Evolutionary conservation across 2,797 vertebrate species (phyloP), one percentile per base, ranked within the genome.

Genomic region (Parambassis ranga): DNA sequence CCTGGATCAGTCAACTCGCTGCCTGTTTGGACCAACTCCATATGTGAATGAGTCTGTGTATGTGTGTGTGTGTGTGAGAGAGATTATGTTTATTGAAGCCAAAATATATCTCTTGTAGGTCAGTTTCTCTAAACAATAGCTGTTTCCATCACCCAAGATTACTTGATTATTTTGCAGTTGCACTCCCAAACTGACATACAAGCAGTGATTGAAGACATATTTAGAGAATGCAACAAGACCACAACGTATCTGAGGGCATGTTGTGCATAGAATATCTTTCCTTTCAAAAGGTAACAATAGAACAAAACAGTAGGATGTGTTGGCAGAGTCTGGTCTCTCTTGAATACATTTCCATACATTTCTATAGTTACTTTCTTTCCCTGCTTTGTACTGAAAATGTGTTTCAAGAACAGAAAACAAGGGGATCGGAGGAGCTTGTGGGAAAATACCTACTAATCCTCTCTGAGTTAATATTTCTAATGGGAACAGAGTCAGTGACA

Each of bases 1-100:
- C 78, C 79, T 75, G 84, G 84, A 90, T 92, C 88, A 88, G 79
- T 91, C 87, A 88, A 35, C 49, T 61, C 49, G 18, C 64, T 85
- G 83, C 77, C 49, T 91, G 85, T 90, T 89, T 91, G 90, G 84
- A 86, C 60, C 74, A 74, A 64, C 50, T 66, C 79, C 83, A 71
- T 74, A 58, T 91, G 72, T 70, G 59, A 64, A 37, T 31, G 68
- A 11, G 55, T 48, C 47, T 61, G 26, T 71, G 16, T 61, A 44
- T 38, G 16, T 49, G 39, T 46, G 35, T 58, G 62, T 11, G 27
- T 50, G 30, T 41, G 36, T 49, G 51, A 53, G 26, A 55, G 30
- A 44, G 70, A 55, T 62, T 67, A 39, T 68, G 63, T 74, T 68
- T 66, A 72, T 7, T 73, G 65, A 76, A 68, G 52, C 30, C n/a